Percentiles rank a stretch among this genome's conserved stretches.
These are phyloP conservation scores for Chaetodon trifascialis DNA, from an alignment of 2,113 vertebrate genomes.

Conservation along the genomic window DNA sequence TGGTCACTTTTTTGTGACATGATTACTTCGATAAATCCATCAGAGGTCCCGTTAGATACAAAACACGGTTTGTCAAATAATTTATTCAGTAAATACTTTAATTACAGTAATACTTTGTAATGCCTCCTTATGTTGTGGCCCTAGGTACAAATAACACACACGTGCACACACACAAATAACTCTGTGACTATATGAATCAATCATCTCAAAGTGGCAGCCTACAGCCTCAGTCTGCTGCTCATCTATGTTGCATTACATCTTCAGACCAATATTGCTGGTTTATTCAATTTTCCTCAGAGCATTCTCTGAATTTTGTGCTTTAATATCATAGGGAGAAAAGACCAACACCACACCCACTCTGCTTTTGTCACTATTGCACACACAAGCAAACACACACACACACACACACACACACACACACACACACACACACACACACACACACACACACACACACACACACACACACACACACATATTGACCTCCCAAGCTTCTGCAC, in stretches of 20 bases:
- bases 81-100: no score
- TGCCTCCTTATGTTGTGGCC: no score
- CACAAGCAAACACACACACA: neutral
- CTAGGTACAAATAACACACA: no score
- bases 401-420: neutral
- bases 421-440: neutral
- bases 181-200: neutral
- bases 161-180: neutral
- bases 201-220: slow-evolving; percentile 9
- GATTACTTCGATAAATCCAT: no score
- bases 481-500: neutral
- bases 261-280: slow-evolving; percentile 6
- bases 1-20: no score
- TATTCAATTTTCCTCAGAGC: slow-evolving; percentile 19
- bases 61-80: no score
- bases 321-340: slow-evolving; percentile 16
- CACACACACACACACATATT: neutral
- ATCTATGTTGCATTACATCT: neutral
- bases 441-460: neutral
- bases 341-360: neutral
- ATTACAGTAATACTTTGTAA: no score
- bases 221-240: neutral
- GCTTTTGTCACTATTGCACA: neutral
- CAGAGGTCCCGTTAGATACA: no score
- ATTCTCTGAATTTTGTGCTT: slow-evolving; percentile 1